Evolutionary conservation across 1,140 invertebrate genomes (phyloP).

Genomic region (Penaeus chinensis): DNA sequence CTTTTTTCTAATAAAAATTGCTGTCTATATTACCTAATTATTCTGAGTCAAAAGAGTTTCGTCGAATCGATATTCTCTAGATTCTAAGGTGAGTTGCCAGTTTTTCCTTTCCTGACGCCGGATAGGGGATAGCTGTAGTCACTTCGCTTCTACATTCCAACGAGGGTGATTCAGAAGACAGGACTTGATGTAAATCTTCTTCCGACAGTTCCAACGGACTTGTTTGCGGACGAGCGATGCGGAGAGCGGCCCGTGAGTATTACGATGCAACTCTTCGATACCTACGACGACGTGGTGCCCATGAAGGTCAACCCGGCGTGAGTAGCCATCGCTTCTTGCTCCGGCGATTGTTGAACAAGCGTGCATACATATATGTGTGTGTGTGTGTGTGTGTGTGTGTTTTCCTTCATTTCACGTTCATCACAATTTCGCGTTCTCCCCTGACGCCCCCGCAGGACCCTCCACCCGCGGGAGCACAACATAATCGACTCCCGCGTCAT

Average conservation of each 20-base stretch:
- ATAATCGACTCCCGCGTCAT: slow-evolving; percentile 32
- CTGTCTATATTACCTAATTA: too few species aligned
- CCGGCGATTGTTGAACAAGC: too few species aligned
- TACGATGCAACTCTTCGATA: slow-evolving; percentile 55
- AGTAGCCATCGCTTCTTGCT: neutral
- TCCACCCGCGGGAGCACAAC: neutral
- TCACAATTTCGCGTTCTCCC: too few species aligned
- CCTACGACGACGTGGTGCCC: slow-evolving; percentile 56
- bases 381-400: too few species aligned
- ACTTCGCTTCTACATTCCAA: neutral
- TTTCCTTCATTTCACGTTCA: too few species aligned
- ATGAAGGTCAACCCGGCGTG: slow-evolving; percentile 55
- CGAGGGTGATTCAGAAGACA: neutral
- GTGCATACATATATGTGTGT: too few species aligned
- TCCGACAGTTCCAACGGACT: slow-evolving; percentile 22
- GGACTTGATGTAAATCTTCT: neutral
- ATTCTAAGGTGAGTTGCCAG: too few species aligned
- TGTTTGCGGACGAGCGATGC: slow-evolving; percentile 34
- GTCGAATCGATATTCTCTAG: too few species aligned
- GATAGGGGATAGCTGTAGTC: neutral
- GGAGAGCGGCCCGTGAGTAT: slow-evolving; percentile 22
- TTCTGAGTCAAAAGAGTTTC: too few species aligned
- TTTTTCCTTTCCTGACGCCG: too few species aligned
- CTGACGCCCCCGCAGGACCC: slow-evolving; percentile 2
- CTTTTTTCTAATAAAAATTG: too few species aligned